phyloP scores from a whole-genome alignment of 2,888 invertebrate genomes.

The Pyrochroa serraticornis region DNA sequence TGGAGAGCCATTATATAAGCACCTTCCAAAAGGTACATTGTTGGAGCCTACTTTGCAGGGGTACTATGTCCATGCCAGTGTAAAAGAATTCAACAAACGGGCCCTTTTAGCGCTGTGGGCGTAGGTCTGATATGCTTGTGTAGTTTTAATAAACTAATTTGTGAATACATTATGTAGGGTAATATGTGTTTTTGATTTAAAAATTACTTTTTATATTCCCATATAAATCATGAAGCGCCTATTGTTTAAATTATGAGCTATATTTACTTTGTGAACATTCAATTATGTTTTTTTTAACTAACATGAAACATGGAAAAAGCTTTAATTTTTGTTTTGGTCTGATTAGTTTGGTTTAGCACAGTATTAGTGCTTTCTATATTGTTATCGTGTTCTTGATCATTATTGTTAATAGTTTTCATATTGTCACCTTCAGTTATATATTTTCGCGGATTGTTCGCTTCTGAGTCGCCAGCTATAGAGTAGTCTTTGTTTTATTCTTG shows the following conservation, averaged over 20 bases:
- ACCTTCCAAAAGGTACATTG: slow-evolving; percentile 67
- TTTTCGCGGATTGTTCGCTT: too few species aligned
- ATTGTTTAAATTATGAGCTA: background rate
- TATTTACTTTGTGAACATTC: background rate
- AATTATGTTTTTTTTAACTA: background rate
- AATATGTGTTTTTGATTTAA: background rate
- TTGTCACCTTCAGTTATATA: too few species aligned
- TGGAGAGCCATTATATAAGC: slow-evolving; percentile 82
- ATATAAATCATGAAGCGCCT: background rate
- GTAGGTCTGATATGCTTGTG: slow-evolving; percentile 49
- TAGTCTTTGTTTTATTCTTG: too few species aligned
- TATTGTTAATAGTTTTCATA: too few species aligned
- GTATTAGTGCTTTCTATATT: too few species aligned
- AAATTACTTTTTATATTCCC: too few species aligned
- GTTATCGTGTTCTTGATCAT: too few species aligned
- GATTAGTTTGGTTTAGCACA: too few species aligned
- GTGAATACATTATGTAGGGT: slow-evolving; percentile 31
- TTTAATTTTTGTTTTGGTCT: too few species aligned
- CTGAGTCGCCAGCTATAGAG: too few species aligned
- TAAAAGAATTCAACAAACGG: slow-evolving; percentile 61
- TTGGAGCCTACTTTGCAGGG: slow-evolving; percentile 71
- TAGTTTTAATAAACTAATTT: slow-evolving; percentile 31
- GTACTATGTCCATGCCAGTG: slow-evolving; percentile 72
- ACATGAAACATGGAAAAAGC: too few species aligned
- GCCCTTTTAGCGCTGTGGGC: slow-evolving; percentile 62